Percentiles rank a stretch among this genome's conserved stretches.
Conservation (phyloP, 2,888 invertebrate species). For the Hypena proboscidalis region DNA sequence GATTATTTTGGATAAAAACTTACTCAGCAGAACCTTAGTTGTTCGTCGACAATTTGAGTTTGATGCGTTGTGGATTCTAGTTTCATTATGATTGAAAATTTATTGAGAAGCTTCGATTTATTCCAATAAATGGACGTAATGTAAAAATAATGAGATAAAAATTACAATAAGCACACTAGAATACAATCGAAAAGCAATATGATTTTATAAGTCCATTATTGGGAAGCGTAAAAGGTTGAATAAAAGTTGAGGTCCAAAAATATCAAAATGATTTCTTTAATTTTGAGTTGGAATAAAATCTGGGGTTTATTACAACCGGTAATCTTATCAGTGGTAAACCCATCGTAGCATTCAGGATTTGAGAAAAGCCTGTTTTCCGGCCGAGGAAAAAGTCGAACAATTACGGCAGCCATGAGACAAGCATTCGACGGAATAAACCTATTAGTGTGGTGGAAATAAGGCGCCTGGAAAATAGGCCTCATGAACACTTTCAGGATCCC, state of each 20-base stretch:
- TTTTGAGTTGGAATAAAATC: constrained; percentile 28
- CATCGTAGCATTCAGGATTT: constrained; percentile 36
- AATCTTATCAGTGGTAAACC: constrained; percentile 38
- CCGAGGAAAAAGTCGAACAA: constrained; percentile 31
- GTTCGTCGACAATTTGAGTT: too few relatives aligned
- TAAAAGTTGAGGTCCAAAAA: constrained; percentile 6
- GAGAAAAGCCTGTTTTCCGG: constrained; percentile 35
- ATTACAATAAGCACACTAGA: too few relatives aligned
- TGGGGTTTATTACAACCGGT: constrained; percentile 32
- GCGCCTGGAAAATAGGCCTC: not conserved
- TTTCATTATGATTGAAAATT: too few relatives aligned
- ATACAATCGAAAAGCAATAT: constrained; percentile 12
- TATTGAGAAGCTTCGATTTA: too few relatives aligned
- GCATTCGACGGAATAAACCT: constrained; percentile 35
- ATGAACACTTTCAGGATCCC: not conserved
- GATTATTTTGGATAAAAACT: not conserved
- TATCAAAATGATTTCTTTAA: constrained; percentile 29
- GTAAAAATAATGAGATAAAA: too few relatives aligned
- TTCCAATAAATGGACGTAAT: too few relatives aligned
- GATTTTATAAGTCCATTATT: constrained; percentile 15
- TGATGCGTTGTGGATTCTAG: too few relatives aligned
- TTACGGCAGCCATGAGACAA: constrained; percentile 35
- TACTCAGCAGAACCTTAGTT: too few relatives aligned
- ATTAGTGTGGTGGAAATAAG: constrained; percentile 16
- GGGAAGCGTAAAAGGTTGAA: constrained; percentile 1